Conservation (phyloP, 2,797 vertebrate species). For the Pelodytes ibericus region DNA sequence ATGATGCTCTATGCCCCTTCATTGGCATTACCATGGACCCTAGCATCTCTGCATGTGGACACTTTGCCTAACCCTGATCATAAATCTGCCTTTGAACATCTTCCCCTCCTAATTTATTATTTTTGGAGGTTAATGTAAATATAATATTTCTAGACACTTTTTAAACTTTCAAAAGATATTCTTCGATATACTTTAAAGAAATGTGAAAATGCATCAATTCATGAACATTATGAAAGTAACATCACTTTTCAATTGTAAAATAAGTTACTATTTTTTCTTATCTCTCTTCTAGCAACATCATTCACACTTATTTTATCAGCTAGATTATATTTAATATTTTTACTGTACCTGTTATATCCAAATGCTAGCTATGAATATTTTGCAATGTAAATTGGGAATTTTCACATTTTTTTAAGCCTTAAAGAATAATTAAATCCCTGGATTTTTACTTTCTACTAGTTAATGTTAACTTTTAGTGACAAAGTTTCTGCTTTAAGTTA, state of each 20-base stretch:
- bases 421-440: neutral
- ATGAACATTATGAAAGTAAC: neutral
- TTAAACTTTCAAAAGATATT: too few relatives aligned
- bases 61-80: too few relatives aligned
- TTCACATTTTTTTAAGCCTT: neutral
- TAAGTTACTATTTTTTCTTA: neutral
- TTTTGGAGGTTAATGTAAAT: too few relatives aligned
- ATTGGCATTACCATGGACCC: too few relatives aligned
- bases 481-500: too few relatives aligned
- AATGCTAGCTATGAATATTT: slow-evolving; percentile 15
- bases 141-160: too few relatives aligned
- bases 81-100: too few relatives aligned
- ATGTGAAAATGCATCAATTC: neutral
- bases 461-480: too few relatives aligned
- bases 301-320: slow-evolving; percentile 8
- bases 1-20: too few relatives aligned
- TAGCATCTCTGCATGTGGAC: too few relatives aligned
- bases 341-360: slow-evolving; percentile 15
- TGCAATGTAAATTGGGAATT: slow-evolving; percentile 20
- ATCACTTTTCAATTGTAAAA: neutral
- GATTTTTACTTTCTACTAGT: neutral
- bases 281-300: neutral
- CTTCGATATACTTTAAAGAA: too few relatives aligned
- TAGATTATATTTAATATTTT: neutral
- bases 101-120: too few relatives aligned